Conservation (phyloP, 2,888 invertebrate species). For the Plutella xylostella region DNA sequence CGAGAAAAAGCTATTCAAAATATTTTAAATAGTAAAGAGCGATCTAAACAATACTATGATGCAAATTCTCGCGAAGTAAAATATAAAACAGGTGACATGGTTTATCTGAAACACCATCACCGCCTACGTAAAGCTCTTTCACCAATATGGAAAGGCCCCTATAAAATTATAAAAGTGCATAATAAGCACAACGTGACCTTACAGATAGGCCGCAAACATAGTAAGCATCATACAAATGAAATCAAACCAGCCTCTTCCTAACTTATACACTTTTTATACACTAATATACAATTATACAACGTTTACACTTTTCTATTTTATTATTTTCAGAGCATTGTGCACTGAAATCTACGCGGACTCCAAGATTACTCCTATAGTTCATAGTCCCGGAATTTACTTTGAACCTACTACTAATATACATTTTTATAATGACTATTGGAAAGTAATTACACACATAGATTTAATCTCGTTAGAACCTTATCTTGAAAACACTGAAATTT, state of each 20-base stretch:
- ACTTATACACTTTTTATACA: too few relatives aligned
- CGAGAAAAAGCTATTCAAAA: conserved; percentile 4
- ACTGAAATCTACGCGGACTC: not conserved
- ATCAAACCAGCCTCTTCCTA: not conserved
- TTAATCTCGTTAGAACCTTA: not conserved
- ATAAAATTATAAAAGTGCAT: conserved; percentile 5
- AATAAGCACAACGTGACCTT: not conserved
- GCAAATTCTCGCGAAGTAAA: not conserved
- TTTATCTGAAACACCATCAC: conserved; percentile 9
- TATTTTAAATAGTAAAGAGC: not conserved
- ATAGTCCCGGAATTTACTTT: not conserved
- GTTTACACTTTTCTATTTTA: not conserved
- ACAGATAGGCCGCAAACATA: conserved; percentile 2
- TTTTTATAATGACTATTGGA: not conserved
- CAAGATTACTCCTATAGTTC: not conserved
- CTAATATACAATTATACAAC: too few relatives aligned
- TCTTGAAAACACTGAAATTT: not conserved
- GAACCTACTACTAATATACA: not conserved
- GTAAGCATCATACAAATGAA: not conserved
- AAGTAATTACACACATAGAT: not conserved
- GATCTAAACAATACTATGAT: conserved; percentile 7
- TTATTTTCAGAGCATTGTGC: not conserved
- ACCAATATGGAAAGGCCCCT: conserved; percentile 9
- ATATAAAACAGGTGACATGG: conserved; percentile 11
- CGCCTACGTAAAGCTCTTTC: conserved; percentile 10